Conservation (phyloP, 1,140 invertebrate genomes). For the Ceratitis capitata region DNA sequence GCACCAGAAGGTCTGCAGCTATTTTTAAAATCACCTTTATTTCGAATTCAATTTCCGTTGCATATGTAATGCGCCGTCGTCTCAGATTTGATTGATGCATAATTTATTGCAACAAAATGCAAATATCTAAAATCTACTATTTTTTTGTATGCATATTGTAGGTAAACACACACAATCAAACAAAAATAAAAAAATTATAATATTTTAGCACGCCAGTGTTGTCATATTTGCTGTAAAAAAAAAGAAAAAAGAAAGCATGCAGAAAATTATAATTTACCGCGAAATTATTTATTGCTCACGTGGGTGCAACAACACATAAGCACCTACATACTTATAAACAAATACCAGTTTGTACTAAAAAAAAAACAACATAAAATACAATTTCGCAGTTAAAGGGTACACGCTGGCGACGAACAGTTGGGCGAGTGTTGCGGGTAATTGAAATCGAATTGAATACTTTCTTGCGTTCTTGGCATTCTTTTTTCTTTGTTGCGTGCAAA, state of each 20-base stretch:
- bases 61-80: background rate
- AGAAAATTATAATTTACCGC: background rate
- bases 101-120: background rate
- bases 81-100: background rate
- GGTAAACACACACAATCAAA: background rate
- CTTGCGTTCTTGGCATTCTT: background rate
- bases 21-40: too few species aligned
- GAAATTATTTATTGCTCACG: background rate
- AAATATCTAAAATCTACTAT: background rate
- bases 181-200: background rate
- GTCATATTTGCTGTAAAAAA: background rate
- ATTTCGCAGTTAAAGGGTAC: conserved; percentile 1
- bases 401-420: background rate
- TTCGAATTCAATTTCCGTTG: background rate
- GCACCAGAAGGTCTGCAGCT: too few species aligned
- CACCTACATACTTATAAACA: background rate
- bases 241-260: background rate
- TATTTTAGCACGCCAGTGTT: background rate
- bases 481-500: conserved; percentile 16
- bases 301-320: background rate
- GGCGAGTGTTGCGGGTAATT: conserved; percentile 28
- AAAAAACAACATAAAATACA: background rate
- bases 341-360: background rate
- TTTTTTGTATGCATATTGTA: background rate
- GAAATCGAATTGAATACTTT: conserved; percentile 15